Evolutionary conservation across 1,140 invertebrate species (phyloP).

Genomic region (Papilio machaon): DNA sequence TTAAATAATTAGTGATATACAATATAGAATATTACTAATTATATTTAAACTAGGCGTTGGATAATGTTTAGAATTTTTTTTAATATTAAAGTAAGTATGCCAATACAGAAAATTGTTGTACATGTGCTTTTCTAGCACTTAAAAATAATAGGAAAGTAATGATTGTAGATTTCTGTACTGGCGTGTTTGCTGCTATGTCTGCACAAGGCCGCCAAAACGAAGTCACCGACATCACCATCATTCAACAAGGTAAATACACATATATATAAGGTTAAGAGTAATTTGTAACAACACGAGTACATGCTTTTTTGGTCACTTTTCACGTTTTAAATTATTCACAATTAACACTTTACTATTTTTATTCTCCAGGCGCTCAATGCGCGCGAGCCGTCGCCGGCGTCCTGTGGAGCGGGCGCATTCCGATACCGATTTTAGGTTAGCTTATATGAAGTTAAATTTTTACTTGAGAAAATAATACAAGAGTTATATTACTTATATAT

Average conservation of each 20-base stretch:
- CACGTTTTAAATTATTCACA: neutral
- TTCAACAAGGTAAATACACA: constrained; percentile 48
- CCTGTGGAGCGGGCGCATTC: constrained; percentile 80
- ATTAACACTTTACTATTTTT: constrained; percentile 54
- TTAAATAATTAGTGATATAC: constrained; percentile 2
- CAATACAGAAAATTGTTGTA: neutral
- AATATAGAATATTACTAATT: too few species aligned
- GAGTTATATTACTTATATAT: neutral
- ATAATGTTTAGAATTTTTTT: too few species aligned
- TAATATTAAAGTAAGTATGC: too few species aligned
- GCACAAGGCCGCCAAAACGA: constrained; percentile 89
- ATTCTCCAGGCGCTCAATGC: constrained; percentile 84
- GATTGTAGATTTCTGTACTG: constrained; percentile 91
- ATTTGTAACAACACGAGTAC: neutral
- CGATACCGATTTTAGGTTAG: constrained; percentile 80
- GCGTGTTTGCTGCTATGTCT: constrained; percentile 94
- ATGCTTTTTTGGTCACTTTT: neutral
- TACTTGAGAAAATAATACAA: neutral
- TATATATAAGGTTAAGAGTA: neutral
- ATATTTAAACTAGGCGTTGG: too few species aligned
- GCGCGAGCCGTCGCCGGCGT: constrained; percentile 81
- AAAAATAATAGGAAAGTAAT: neutral
- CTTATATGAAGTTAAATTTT: neutral
- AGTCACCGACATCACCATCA: constrained; percentile 74
- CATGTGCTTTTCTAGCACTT: neutral